Base-by-base conservation (phyloP, 2,797 vertebrate species). In the Graptemys geographica region DNA sequence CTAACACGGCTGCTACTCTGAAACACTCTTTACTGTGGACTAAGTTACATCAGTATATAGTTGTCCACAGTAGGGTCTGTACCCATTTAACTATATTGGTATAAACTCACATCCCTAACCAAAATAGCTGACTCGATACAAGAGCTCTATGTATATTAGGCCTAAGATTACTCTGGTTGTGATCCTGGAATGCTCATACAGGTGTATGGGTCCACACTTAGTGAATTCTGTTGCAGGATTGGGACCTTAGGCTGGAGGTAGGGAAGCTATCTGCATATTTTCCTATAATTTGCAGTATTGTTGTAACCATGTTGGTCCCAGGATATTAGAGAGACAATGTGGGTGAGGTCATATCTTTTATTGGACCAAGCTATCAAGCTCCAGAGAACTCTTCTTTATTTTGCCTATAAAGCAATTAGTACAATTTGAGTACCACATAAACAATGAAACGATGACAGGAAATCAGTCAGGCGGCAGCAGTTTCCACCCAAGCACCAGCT, bases 151-250 rank as follows among this genome's bases (percentile, higher is more conserved):
- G 23, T n/a, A 82, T 65, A 62, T 25, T 78, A 65, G n/a, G 82
- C 11, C 84, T 37, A 0, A 0, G 1, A 65, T 41, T 13, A 62
- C 31, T 47, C 27, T 6, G 52, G n/a, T 57, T 0, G 0, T 4
- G 31, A 49, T 37, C 53, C 52, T 15, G 56, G 33, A 65, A 19
- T 41, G n/a, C 11, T 18, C 79, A 28, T 4, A 59, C 1, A 65
- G 56, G n/a, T 47, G 41, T 65, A 81, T 81, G 9, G 11, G 41
- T 55, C 81, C 49, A 47, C n/a, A 28, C 51, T 84, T 41, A 53
- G 15, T 2, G 27, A 53, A 62, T 21, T 91, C 28, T 92, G 90
- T 84, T 83, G 44, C 5, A 86, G 83, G 93, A 31, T 56, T 28
- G 83, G 86, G 25, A 31, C 27, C 53, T 84, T 55, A 13, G 86